A percentile compares a stretch with the other conserved stretches of the same genome.
Evolutionary conservation across 2,797 vertebrate species (phyloP).

Genomic region (Cephalopachus bancanus): DNA sequence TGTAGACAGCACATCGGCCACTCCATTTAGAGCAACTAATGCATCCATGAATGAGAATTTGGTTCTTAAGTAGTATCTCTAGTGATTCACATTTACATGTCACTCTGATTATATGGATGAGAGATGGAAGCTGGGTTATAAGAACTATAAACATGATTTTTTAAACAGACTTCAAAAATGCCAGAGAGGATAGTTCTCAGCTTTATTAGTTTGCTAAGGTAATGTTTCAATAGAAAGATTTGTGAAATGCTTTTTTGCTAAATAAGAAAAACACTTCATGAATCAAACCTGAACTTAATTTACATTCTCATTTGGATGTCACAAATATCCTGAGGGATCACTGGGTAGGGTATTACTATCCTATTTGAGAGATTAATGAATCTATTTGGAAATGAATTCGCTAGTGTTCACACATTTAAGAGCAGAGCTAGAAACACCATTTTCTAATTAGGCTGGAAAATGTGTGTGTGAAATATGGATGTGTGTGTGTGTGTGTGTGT

Average conservation of each 20-base stretch:
- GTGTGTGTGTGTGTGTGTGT: background rate
- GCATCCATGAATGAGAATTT: background rate
- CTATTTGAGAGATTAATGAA: conserved; percentile 12
- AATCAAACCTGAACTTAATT: conserved; percentile 48
- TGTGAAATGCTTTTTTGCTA: conserved; percentile 43
- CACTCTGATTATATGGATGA: conserved; percentile 30
- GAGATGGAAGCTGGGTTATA: background rate
- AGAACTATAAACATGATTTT: background rate
- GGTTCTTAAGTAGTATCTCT: conserved; percentile 34
- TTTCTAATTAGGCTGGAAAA: background rate
- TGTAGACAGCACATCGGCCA: background rate
- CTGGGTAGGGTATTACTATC: background rate
- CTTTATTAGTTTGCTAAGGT: background rate
- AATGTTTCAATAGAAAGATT: background rate
- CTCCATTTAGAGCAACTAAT: conserved; percentile 58
- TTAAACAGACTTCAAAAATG: conserved; percentile 27
- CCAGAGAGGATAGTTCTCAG: background rate
- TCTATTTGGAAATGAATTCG: conserved; percentile 51
- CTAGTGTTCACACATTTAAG: background rate
- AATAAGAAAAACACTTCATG: conserved; percentile 37
- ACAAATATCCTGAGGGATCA: conserved; percentile 20
- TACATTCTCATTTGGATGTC: conserved; percentile 47
- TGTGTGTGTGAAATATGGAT: background rate
- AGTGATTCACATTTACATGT: conserved; percentile 50
- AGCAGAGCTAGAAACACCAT: conserved; percentile 35